These are phyloP conservation scores for Staurois parvus DNA, from an alignment of 2,797 vertebrate genomes.

Conservation along the genomic window DNA sequence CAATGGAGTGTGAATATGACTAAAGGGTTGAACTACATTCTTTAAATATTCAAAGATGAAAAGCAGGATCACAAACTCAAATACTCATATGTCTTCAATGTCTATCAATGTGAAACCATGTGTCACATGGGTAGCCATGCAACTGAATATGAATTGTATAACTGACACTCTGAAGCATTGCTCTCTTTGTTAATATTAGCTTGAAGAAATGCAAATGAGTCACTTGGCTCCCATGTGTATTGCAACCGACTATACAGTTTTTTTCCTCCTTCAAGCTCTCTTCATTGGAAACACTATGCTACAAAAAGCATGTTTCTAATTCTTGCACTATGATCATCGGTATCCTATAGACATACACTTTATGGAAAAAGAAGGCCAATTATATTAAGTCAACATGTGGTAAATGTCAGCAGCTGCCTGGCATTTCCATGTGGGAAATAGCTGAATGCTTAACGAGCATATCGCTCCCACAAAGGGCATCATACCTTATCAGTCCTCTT, in stretches of 20 bases:
- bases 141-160: neutral
- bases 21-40: too few species aligned
- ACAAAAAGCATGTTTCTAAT: neutral
- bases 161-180: neutral
- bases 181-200: neutral
- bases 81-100: neutral
- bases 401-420: slow-evolving; percentile 58
- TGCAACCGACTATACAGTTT: neutral
- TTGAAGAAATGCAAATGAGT: neutral
- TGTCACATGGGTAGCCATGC: too few species aligned
- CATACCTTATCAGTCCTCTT: slow-evolving; percentile 46
- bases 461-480: slow-evolving; percentile 52
- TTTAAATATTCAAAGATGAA: too few species aligned
- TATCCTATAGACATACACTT: slow-evolving; percentile 1
- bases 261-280: neutral
- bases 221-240: neutral
- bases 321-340: neutral
- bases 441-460: slow-evolving; percentile 53
- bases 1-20: too few species aligned
- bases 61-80: neutral
- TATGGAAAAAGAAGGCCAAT: slow-evolving; percentile 45
- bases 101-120: neutral
- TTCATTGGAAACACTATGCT: neutral
- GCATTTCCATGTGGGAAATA: slow-evolving; percentile 55
- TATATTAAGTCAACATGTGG: slow-evolving; percentile 55